These are phyloP conservation scores for Sinohyriopsis cumingii DNA, from an alignment of 2,888 invertebrate genomes.

Conservation along the genomic window DNA sequence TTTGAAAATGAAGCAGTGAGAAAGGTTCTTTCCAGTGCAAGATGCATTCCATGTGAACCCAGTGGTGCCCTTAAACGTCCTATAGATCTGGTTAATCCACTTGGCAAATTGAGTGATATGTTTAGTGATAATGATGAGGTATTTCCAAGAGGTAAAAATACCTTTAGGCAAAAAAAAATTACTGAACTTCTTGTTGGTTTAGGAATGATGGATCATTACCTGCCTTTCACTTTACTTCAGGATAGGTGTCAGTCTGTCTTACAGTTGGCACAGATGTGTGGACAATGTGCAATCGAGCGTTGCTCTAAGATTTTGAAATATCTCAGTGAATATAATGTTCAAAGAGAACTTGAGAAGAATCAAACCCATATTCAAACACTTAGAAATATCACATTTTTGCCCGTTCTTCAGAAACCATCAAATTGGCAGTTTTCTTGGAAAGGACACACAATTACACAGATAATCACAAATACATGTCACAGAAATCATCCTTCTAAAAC, in stretches of 20 bases:
- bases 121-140: background rate
- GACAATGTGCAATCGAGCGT: background rate
- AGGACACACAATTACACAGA: conserved; percentile 1
- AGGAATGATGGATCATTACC: conserved; percentile 3
- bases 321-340: background rate
- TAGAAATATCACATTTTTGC: conserved; percentile 3
- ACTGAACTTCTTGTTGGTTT: background rate
- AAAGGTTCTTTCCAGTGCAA: background rate
- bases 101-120: background rate
- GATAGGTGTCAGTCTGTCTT: background rate
- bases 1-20: background rate
- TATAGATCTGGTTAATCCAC: background rate
- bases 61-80: background rate
- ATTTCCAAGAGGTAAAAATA: background rate
- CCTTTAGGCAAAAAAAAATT: too few species aligned
- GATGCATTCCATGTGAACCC: conserved; percentile 5
- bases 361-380: background rate
- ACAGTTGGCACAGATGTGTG: background rate
- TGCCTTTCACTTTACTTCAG: background rate
- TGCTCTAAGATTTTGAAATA: conserved; percentile 1
- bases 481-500: too few species aligned
- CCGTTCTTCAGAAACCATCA: conserved; percentile 2
- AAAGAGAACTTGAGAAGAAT: background rate
- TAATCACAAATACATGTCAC: too few species aligned
- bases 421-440: conserved; percentile 5